Evolutionary conservation across 2,797 vertebrate species (phyloP).

Genomic region (Nothura maculosa): DNA sequence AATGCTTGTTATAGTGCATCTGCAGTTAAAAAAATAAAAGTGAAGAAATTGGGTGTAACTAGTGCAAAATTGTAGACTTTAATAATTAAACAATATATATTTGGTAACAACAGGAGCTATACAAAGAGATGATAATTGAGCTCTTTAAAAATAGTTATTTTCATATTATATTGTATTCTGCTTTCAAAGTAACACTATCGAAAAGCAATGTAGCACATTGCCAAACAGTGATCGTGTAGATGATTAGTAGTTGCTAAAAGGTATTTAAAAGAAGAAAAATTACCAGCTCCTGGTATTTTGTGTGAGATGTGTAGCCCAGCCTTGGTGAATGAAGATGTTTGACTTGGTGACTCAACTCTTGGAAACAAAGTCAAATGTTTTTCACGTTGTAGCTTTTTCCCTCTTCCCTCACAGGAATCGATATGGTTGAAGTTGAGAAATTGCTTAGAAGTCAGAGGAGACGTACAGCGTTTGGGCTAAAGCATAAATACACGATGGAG

Average conservation of each 20-base stretch:
- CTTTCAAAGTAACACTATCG: background rate
- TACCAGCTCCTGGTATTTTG: background rate
- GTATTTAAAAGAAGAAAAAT: background rate
- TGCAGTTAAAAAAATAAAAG: background rate
- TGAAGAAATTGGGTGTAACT: background rate
- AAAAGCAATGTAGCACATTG: background rate
- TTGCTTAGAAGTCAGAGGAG: background rate
- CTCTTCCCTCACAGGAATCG: background rate
- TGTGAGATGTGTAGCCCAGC: background rate
- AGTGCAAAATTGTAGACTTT: background rate
- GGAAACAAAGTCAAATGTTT: background rate
- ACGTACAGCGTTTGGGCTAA: background rate
- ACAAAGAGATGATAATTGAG: background rate
- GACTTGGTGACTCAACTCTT: background rate
- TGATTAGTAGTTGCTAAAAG: background rate
- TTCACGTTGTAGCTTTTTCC: background rate
- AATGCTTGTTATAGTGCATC: background rate
- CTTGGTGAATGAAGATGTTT: background rate
- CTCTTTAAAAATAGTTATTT: background rate
- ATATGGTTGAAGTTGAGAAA: background rate
- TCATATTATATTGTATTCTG: background rate
- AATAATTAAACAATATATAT: background rate
- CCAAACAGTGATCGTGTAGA: fast-evolving
- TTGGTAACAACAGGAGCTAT: background rate
- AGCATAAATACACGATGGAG: background rate